Base-by-base conservation (phyloP, 1,140 invertebrate genomes). In the Drosophila burlai region DNA sequence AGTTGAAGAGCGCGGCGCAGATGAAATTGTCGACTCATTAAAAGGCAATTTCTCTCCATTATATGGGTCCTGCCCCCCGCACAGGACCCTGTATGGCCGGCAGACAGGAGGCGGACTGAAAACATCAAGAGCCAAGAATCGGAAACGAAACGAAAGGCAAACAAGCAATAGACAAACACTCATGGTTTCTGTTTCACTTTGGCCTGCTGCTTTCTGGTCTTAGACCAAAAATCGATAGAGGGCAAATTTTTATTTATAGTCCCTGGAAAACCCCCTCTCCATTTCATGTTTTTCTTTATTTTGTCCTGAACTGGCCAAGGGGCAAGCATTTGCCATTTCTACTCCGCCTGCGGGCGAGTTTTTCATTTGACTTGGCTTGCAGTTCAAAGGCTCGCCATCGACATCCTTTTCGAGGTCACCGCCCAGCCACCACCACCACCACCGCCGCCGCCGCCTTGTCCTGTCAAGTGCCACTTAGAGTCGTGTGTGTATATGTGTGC, bases 281-380 rank as follows among this genome's bases (percentile, higher is more conserved):
- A 6, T 15, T 54, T 38, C 38, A 42, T 54, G 31, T 71, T 55
- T 43, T 62, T 36, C 59, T 62, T 11, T 34, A 7, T 31, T 43
- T 57, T 73, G 66, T 52, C 49, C 47, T 45, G 49, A 15, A 18
- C 38, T 65, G 64, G 64, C 67, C 67, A 71, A 67, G 67, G 67
- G 67, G 67, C 67, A 75, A 54, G 71, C 80, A 83, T 83, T 83
- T 72, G 83, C 83, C 76, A 86, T 87, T 86, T 72, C 60, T 86
- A 46, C 82, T 87, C 80, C 76, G 76, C 73, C 77, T 81, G 15
- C 31, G 38, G 75, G 50, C 57, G 54, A 46, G 72, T 83, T 89
- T 87, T 89, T 89, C 81, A 89, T 87, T 89, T 81, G 84, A 87
- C 84, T 87, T 87, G 84, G 80, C 84, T 84, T 89, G 81, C 83